Evolutionary conservation across 2,888 invertebrate genomes (phyloP), one percentile per base, ranked within the genome.

Genomic region (Tanypteryx hageni): DNA sequence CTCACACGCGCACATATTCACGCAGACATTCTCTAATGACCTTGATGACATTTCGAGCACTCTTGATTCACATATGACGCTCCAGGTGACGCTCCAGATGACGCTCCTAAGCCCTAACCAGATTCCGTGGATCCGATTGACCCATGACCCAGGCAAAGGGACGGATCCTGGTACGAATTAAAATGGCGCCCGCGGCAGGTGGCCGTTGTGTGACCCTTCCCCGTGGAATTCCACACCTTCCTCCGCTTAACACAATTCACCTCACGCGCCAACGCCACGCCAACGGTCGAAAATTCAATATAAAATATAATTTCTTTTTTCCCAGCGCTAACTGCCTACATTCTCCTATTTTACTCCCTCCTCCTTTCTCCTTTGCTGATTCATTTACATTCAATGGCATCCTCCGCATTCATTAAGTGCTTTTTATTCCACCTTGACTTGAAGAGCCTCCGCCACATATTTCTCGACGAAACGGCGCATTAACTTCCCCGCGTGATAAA

Each of bases 91-190:
- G 64, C 27, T 44, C 8, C 31, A 27, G 59, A 59, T 59, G 59
- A 27, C 86, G 27, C 27, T 31, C 58, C 27, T 44, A 44, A 18
- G 13, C 89, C 44, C 61, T 89, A 89, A 89, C 89, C 44, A 64
- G 64, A 89, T 89, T 89, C 64, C 44, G 61, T 44, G 89, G 89
- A 44, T 64, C 9, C 61, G 13, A 61, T 14, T 64, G 89, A 64
- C 89, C 89, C 64, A n/a, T 64, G 31, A 44, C 64, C 86, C 89
- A 31, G 8, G n/a, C 11, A 31, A 59, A 56, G 56, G 83, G 83
- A 83, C 57, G 18, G n/a, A 18, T 11, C 10, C 57, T 10, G 64
- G 31, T n/a, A 61, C 64, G 44, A 64, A 64, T 89, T 61, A 44
- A 76, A 89, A 86, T 18, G 57, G 44, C 5, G 89, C 56, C 44